Percentiles rank a stretch among this genome's conserved stretches.
Conservation (phyloP, 2,113 vertebrate genomes). For the Poeciliopsis prolifica region DNA sequence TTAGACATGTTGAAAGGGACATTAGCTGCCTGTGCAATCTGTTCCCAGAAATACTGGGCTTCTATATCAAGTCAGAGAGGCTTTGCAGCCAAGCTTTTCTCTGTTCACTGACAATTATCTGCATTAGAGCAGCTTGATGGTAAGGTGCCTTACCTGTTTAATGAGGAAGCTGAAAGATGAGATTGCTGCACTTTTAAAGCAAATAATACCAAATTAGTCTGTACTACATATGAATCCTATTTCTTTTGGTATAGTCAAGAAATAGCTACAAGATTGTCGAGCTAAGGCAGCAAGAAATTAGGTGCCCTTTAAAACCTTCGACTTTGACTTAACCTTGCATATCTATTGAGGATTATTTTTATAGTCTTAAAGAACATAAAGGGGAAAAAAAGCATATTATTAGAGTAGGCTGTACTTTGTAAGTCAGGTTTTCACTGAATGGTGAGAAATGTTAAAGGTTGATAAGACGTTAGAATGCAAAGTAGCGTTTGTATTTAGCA, state of each 20-base stretch:
- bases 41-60: constrained; percentile 57
- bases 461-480: no score
- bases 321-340: neutral
- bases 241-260: neutral
- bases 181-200: neutral
- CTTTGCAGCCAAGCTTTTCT: constrained; percentile 46
- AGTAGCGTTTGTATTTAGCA: neutral
- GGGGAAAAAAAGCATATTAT: neutral
- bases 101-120: constrained; percentile 43
- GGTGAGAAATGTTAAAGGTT: neutral
- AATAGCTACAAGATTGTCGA: neutral
- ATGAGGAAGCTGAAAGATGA: neutral
- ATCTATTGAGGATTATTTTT: neutral
- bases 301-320: no score
- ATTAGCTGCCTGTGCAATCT: constrained; percentile 63
- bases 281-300: no score
- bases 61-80: constrained; percentile 55
- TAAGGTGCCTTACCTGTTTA: neutral
- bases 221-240: neutral
- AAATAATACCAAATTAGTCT: neutral
- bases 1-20: constrained; percentile 66
- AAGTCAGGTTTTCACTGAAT: neutral
- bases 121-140: constrained; percentile 35
- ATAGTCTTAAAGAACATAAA: neutral
- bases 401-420: neutral